These are phyloP conservation scores for Sebastes dallii DNA, from an alignment of 2,797 vertebrate genomes.

Conservation along the genomic window DNA sequence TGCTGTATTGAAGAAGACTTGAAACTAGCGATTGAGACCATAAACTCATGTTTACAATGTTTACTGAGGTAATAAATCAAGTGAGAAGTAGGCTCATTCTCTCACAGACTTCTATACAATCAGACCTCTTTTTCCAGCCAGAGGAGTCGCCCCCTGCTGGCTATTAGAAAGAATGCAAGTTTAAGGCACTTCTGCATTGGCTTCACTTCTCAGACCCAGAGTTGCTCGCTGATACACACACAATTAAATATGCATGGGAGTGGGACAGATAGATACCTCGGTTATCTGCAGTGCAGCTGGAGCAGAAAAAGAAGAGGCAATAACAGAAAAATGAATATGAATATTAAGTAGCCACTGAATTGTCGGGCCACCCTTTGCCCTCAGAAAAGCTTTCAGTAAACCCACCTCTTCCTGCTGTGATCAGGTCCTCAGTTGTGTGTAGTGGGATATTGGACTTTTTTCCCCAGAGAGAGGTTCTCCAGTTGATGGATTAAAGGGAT, in stretches of 20 bases:
- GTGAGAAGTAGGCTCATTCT: too few species aligned
- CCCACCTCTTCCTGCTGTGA: constrained; percentile 15
- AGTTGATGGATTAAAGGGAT: constrained; percentile 24
- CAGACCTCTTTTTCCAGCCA: too few species aligned
- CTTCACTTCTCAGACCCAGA: too few species aligned
- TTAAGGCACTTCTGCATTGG: too few species aligned
- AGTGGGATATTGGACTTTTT: constrained; percentile 3
- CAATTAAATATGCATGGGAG: constrained; percentile 62
- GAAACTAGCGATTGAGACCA: too few species aligned
- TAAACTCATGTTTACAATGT: too few species aligned
- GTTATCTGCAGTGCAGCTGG: constrained; percentile 31
- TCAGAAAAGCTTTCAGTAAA: constrained; percentile 12
- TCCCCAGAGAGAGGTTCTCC: background rate
- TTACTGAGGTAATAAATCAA: too few species aligned
- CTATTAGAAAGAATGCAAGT: too few species aligned
- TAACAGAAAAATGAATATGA: constrained; percentile 19
- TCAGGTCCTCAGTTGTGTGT: background rate
- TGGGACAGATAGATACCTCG: constrained; percentile 16
- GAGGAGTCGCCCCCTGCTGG: too few species aligned
- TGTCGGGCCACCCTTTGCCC: background rate
- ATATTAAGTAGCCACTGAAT: constrained; percentile 35
- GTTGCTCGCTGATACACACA: background rate
- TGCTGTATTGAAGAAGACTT: too few species aligned
- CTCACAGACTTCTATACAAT: too few species aligned
- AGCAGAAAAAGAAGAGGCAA: constrained; percentile 18